These are phyloP conservation scores for Toxonevra muliebris DNA, from an alignment of 2,888 invertebrate species.

Conservation along the genomic window DNA sequence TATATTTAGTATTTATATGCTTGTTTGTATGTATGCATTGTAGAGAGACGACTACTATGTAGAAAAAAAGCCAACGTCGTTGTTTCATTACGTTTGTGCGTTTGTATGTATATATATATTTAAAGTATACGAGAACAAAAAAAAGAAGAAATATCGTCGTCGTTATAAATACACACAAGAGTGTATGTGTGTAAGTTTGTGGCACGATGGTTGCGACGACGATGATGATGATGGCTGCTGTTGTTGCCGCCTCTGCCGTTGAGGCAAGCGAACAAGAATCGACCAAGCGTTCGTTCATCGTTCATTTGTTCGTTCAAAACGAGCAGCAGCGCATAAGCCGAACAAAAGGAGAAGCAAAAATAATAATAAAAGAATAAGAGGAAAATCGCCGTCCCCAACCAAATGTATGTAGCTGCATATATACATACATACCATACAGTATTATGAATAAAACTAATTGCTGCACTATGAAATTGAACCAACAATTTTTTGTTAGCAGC, in stretches of 20 bases:
- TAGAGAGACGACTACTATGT: background rate
- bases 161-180: slow-evolving; percentile 8
- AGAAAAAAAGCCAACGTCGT: slow-evolving; percentile 18
- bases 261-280: no score
- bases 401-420: no score
- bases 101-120: slow-evolving; percentile 32
- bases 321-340: no score
- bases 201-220: no score
- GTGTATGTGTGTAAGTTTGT: no score
- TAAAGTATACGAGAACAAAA: slow-evolving; percentile 17
- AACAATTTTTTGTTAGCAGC: no score
- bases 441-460: slow-evolving; percentile 18
- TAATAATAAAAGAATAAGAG: slow-evolving; percentile 20
- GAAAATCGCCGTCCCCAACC: slow-evolving; percentile 6
- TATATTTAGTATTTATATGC: slow-evolving; percentile 23
- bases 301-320: background rate
- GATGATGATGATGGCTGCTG: no score
- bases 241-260: no score
- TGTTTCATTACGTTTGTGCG: slow-evolving; percentile 24
- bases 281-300: no score
- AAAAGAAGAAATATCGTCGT: background rate
- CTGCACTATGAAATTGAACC: no score
- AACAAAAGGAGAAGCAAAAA: slow-evolving; percentile 1
- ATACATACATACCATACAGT: slow-evolving; percentile 31
- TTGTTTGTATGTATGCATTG: slow-evolving; percentile 13